phyloP scores from a whole-genome alignment of 2,888 invertebrate genomes.

The Ptychoptera albimana region DNA sequence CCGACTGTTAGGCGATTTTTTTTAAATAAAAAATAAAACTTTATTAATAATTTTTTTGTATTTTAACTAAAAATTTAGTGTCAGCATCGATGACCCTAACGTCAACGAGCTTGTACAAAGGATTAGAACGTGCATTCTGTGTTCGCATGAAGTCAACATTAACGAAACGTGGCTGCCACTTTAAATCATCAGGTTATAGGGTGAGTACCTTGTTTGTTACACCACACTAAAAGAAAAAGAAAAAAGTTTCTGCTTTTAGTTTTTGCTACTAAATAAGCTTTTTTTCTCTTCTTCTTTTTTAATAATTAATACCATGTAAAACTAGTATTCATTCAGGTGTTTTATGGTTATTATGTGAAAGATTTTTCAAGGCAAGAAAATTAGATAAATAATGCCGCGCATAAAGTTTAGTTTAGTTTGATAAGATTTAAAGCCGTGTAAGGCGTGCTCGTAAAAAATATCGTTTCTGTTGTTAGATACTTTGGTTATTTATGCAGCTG shows the following conservation, averaged over 20 bases:
- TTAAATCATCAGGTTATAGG: slow-evolving; percentile 90
- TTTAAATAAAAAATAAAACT: neutral
- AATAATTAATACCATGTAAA: neutral
- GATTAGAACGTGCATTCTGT: slow-evolving; percentile 84
- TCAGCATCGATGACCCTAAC: slow-evolving; percentile 69
- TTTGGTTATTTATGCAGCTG: too few species aligned
- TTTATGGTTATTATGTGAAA: slow-evolving; percentile 5
- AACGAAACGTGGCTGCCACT: slow-evolving; percentile 92
- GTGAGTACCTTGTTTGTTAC: slow-evolving; percentile 38
- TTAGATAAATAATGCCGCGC: too few species aligned
- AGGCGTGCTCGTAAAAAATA: too few species aligned
- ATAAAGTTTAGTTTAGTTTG: too few species aligned
- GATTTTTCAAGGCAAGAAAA: slow-evolving; percentile 3
- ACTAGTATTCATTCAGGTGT: slow-evolving; percentile 3
- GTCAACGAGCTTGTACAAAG: slow-evolving; percentile 56
- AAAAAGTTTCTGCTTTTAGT: too few species aligned
- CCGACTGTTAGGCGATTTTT: too few species aligned
- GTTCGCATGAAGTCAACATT: slow-evolving; percentile 95
- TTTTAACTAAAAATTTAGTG: slow-evolving; percentile 37
- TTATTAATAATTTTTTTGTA: neutral
- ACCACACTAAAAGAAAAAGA: too few species aligned
- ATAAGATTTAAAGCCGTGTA: too few species aligned
- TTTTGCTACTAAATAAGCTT: too few species aligned
- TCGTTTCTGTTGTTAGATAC: too few species aligned
- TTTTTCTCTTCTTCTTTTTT: too few species aligned